Evolutionary conservation across 2,113 vertebrate species (phyloP).

Genomic region (Hippopotamus amphibius): DNA sequence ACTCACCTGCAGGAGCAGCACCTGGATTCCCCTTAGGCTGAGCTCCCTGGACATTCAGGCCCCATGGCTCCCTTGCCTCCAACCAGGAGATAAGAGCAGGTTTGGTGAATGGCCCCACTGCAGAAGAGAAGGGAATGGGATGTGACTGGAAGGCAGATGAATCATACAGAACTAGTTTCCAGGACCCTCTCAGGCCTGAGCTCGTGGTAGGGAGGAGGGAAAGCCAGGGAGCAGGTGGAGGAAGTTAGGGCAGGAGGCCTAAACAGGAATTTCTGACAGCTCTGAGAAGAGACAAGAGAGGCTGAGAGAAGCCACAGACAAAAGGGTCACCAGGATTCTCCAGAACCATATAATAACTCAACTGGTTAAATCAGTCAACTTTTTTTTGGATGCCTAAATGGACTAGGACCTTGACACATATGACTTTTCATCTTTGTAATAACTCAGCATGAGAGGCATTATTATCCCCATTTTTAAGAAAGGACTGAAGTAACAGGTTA

Average conservation of each 20-base stretch:
- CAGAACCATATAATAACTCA: neutral
- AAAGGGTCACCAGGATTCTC: neutral
- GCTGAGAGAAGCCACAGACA: neutral
- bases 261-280: neutral
- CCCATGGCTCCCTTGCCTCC: constrained; percentile 72
- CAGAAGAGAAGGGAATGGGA: constrained; percentile 23
- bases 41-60: neutral
- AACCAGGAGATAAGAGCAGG: constrained; percentile 79
- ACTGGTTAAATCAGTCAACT: neutral
- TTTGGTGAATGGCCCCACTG: constrained; percentile 71
- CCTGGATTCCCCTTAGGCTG: neutral
- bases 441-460: neutral
- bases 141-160: neutral
- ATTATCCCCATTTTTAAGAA: neutral
- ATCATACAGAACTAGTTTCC: neutral
- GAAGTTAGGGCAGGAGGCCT: neutral
- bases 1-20: constrained; percentile 61
- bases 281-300: neutral
- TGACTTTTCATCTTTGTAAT: neutral
- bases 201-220: neutral
- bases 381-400: neutral
- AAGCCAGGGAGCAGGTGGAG: neutral
- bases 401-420: neutral
- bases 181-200: neutral
- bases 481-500: neutral